These are phyloP conservation scores for Drosophila mulleri DNA, from an alignment of 2,888 invertebrate genomes.

Conservation along the genomic window DNA sequence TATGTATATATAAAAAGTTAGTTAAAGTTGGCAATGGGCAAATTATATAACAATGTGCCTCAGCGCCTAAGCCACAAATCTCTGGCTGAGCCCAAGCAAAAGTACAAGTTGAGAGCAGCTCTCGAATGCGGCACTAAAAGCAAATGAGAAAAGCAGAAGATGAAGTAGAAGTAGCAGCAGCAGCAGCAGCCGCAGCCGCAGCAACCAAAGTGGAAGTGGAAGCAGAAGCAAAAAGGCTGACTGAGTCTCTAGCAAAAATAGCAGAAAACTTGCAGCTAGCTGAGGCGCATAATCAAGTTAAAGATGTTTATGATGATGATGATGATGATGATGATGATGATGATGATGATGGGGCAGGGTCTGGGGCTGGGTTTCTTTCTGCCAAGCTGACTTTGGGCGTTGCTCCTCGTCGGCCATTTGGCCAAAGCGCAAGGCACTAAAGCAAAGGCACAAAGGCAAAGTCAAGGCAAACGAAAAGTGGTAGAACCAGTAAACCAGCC, in stretches of 20 bases:
- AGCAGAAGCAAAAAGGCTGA: slow-evolving; percentile 18
- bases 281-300: slow-evolving; percentile 19
- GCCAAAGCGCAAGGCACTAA: slow-evolving; percentile 66
- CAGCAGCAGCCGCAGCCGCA: too few species aligned
- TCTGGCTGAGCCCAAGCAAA: slow-evolving; percentile 55
- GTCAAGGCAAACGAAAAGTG: slow-evolving; percentile 59
- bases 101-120: slow-evolving; percentile 64
- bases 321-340: slow-evolving; percentile 5
- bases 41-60: slow-evolving; percentile 76
- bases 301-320: slow-evolving; percentile 5
- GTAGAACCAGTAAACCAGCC: slow-evolving; percentile 57
- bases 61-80: slow-evolving; percentile 54
- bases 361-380: slow-evolving; percentile 22
- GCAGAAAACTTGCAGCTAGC: slow-evolving; percentile 45
- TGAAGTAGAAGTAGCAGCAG: slow-evolving; percentile 21
- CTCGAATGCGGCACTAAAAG: slow-evolving; percentile 34
- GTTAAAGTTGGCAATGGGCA: slow-evolving; percentile 57
- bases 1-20: slow-evolving; percentile 37
- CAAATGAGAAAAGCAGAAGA: slow-evolving; percentile 33
- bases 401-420: slow-evolving; percentile 68
- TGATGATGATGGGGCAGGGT: slow-evolving; percentile 21
- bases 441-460: slow-evolving; percentile 50
- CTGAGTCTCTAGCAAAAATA: slow-evolving; percentile 44
- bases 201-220: slow-evolving; percentile 46
- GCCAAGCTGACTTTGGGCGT: slow-evolving; percentile 73